Conservation (phyloP, 1,140 invertebrate genomes). For the Steinernema khuongi region DNA sequence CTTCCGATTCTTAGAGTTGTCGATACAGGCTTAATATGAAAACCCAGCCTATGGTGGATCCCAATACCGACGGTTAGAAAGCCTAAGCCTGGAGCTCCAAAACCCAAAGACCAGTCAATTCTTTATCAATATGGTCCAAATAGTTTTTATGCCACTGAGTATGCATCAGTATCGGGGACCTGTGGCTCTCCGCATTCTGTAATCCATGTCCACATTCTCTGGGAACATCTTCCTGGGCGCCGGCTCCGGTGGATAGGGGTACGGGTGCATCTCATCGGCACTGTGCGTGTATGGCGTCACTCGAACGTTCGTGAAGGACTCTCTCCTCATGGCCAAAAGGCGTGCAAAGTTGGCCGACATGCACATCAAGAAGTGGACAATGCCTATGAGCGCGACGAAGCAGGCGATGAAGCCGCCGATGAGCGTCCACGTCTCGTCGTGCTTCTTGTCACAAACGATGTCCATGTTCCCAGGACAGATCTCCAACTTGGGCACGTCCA, state of each 20-base stretch:
- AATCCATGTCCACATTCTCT: not conserved
- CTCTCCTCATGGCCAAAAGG: not conserved
- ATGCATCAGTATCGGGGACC: too few species aligned
- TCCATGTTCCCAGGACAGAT: not conserved
- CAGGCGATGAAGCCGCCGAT: not conserved
- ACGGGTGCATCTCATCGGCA: not conserved
- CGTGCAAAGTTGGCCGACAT: slow-evolving; percentile 10
- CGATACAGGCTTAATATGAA: too few species aligned
- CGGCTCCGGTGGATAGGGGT: not conserved
- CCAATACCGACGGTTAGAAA: too few species aligned
- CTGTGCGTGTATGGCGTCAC: not conserved
- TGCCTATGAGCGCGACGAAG: slow-evolving; percentile 12
- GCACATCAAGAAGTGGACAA: slow-evolving; percentile 20
- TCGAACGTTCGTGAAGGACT: not conserved
- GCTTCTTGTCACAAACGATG: not conserved
- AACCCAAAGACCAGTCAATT: too few species aligned
- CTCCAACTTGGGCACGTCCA: not conserved
- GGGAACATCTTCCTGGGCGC: not conserved
- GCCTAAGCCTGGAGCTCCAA: too few species aligned
- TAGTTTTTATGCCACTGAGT: too few species aligned
- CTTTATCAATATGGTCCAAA: too few species aligned
- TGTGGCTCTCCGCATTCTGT: not conserved
- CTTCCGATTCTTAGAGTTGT: too few species aligned
- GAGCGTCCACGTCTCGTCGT: not conserved
- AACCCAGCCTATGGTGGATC: too few species aligned